Percentiles rank a stretch among this genome's conserved stretches.
phyloP scores from a whole-genome alignment of 2,797 vertebrate genomes.

The Cacajao melanocephalus region DNA sequence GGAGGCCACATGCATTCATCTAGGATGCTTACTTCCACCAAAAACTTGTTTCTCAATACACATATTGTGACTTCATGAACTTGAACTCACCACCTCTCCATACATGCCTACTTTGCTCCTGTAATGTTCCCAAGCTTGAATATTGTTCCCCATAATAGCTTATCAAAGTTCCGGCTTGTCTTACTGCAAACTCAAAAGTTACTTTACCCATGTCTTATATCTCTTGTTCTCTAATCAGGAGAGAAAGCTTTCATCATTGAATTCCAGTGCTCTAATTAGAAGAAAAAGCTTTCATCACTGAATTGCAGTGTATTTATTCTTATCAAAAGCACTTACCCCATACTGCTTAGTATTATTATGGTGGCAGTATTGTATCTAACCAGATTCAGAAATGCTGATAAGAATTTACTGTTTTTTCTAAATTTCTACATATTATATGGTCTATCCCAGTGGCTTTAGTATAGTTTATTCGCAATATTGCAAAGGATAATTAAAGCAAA shows the following conservation, averaged over 20 bases:
- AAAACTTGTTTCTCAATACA: neutral
- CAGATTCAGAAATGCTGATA: neutral
- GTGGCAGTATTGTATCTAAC: neutral
- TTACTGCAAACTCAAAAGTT: neutral
- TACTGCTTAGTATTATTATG: neutral
- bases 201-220: neutral
- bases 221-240: neutral
- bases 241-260: neutral
- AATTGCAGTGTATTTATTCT: neutral
- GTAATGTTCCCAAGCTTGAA: neutral
- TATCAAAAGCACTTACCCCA: neutral
- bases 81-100: neutral
- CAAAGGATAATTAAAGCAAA: slow-evolving; percentile 23
- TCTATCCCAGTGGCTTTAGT: neutral
- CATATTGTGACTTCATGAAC: neutral
- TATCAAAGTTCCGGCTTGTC: neutral
- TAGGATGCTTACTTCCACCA: neutral
- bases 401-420: neutral
- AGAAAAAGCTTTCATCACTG: neutral
- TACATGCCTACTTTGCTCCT: neutral
- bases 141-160: neutral
- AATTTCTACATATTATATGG: neutral
- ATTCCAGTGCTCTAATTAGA: neutral
- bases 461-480: neutral
- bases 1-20: rapidly evolving